Evolutionary conservation across 2,113 vertebrate species (phyloP), one percentile per base, ranked within the genome.

Genomic region (Gasterosteus aculeatus): DNA sequence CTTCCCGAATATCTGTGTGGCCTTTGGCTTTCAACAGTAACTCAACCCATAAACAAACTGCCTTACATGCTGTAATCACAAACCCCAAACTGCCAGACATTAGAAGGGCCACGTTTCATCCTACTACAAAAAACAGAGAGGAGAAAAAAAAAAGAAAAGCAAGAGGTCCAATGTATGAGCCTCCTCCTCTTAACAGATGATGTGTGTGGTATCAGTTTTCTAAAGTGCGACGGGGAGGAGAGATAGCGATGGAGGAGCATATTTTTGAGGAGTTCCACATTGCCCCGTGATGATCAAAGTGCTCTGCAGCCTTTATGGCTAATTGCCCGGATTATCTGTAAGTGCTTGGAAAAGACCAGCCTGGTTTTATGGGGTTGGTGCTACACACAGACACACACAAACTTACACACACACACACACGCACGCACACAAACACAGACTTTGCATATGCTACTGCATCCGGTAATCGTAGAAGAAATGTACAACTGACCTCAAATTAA

Each of bases 11-110:
- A 95, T 95, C 96, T 96, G 95, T 94, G 95, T 94, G 94, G 93
- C 95, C 96, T 96, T 95, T 95, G 95, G 95, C 95, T 96, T 94
- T 95, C 95, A 96, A 96, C 95, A 96, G 95, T 95, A 96, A 96
- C 95, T 94, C 94, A 95, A 89, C 94, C 95, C 95, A 95, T 97
- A 97, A 98, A 98, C 96, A 97, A 96, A 96, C 94, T 95, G 96
- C 95, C 95, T 95, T 95, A 96, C 95, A 95, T 94, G 93, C 95
- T 95, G 95, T 96, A 96, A 97, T 97, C 95, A 96, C 95, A 82
- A 94, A 87, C 75, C 95, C 94, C 94, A 93, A 93, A 94, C 95
- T 95, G 93, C 95, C 75, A 75, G 81, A 96, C 95, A 95, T 96
- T 95, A 96, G 97, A 96, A 95, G 67, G 93, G 94, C 94, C 95